phyloP scores from a whole-genome alignment of 2,888 invertebrate genomes.

The Exephanes ischioxanthus region DNA sequence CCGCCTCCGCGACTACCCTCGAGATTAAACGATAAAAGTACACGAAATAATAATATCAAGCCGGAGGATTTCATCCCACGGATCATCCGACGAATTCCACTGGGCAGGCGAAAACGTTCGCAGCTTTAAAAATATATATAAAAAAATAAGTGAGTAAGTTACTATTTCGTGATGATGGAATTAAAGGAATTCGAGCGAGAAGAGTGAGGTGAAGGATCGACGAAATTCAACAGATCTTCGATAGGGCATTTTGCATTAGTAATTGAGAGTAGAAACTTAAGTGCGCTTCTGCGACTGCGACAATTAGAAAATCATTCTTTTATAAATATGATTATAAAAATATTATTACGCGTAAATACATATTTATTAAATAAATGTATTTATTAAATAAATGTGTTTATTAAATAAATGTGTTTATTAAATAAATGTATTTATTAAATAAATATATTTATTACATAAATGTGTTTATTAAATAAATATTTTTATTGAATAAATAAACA shows the following conservation, averaged over 20 bases:
- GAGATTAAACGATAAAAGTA: constrained; percentile 2
- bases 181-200: background rate
- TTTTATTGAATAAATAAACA: too few relatives aligned
- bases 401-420: too few relatives aligned
- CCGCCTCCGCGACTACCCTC: background rate
- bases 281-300: background rate
- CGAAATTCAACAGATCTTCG: background rate
- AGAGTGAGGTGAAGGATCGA: background rate
- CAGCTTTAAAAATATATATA: background rate
- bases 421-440: too few relatives aligned
- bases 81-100: background rate
- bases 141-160: constrained; percentile 15
- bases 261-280: background rate
- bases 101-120: background rate
- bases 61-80: constrained; percentile 8
- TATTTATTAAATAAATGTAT: background rate
- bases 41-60: background rate
- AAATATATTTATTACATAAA: too few relatives aligned
- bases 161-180: background rate
- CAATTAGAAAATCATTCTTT: background rate
- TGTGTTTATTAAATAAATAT: too few relatives aligned
- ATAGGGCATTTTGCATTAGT: too few relatives aligned
- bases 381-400: too few relatives aligned
- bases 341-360: background rate
- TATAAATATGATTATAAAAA: background rate